Conservation (phyloP, 2,888 invertebrate genomes). For the Drosophila prolongata region DNA sequence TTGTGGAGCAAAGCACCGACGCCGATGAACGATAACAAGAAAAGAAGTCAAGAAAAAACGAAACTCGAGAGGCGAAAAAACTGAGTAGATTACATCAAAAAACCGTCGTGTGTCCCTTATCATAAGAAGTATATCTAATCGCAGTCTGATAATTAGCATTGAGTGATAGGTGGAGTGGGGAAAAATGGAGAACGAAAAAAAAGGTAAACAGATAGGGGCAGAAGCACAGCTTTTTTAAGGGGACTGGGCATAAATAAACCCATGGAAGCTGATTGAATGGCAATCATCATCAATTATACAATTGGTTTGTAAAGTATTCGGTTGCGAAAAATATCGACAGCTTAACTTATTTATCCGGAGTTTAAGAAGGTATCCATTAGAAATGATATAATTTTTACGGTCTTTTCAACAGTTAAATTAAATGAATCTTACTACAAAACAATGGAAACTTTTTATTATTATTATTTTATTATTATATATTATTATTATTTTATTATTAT, state of each 20-base stretch:
- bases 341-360: neutral
- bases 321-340: neutral
- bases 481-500: too few relatives aligned
- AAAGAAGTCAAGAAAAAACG: neutral
- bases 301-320: neutral
- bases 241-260: neutral
- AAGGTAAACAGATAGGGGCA: neutral
- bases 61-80: constrained; percentile 19
- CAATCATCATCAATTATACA: constrained; percentile 67
- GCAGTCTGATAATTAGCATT: constrained; percentile 51
- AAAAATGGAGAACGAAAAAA: constrained; percentile 2
- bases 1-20: constrained; percentile 26
- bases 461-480: too few relatives aligned
- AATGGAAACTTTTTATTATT: too few relatives aligned
- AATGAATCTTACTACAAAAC: too few relatives aligned
- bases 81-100: constrained; percentile 36
- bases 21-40: constrained; percentile 31
- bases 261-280: constrained; percentile 32
- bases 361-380: neutral
- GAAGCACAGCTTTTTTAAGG: neutral
- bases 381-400: neutral
- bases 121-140: constrained; percentile 40
- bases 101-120: constrained; percentile 22
- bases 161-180: constrained; percentile 26
- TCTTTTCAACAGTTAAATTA: neutral